A percentile compares a stretch with the other conserved stretches of the same genome.
These are phyloP conservation scores for Trematocara stigmaticum DNA, from an alignment of 2,113 vertebrate species.

Conservation along the genomic window DNA sequence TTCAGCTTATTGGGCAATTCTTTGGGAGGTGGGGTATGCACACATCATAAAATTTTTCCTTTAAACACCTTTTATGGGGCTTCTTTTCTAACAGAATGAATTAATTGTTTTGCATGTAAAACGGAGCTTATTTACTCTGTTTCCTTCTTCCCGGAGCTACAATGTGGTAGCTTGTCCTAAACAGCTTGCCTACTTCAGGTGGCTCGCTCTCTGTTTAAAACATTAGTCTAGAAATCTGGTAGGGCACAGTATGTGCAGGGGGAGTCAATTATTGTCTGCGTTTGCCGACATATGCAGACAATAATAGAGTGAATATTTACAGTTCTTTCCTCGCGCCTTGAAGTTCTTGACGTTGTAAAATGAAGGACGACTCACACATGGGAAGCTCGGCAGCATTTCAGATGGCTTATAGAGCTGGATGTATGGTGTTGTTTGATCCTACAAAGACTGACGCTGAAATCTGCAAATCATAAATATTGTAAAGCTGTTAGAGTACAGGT, in stretches of 20 bases:
- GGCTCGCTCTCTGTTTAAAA: slow-evolving; percentile 46
- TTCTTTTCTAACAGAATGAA: background rate
- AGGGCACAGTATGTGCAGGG: slow-evolving; percentile 15
- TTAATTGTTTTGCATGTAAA: fast-evolving
- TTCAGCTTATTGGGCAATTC: slow-evolving; percentile 4
- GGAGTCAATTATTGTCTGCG: slow-evolving; percentile 25
- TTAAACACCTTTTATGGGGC: slow-evolving; percentile 25
- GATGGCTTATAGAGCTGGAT: slow-evolving; percentile 10
- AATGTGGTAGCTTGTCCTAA: background rate
- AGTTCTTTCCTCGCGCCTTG: slow-evolving; percentile 32
- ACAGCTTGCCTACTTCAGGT: slow-evolving; percentile 14
- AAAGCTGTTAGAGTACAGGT: slow-evolving; percentile 4
- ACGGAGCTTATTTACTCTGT: background rate
- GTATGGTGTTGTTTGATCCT: slow-evolving; percentile 38
- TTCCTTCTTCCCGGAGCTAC: background rate
- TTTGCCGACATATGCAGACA: slow-evolving; percentile 50
- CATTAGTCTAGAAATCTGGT: slow-evolving; percentile 46
- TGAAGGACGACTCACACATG: slow-evolving; percentile 40
- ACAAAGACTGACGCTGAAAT: background rate
- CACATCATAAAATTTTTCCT: background rate
- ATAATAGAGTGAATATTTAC: slow-evolving; percentile 55
- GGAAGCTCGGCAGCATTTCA: slow-evolving; percentile 20
- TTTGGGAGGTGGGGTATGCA: background rate
- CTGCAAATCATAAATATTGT: slow-evolving; percentile 40
- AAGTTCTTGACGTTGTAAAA: slow-evolving; percentile 35